Base-by-base conservation (phyloP, 2,797 vertebrate genomes). In the Molossus alvarezi region DNA sequence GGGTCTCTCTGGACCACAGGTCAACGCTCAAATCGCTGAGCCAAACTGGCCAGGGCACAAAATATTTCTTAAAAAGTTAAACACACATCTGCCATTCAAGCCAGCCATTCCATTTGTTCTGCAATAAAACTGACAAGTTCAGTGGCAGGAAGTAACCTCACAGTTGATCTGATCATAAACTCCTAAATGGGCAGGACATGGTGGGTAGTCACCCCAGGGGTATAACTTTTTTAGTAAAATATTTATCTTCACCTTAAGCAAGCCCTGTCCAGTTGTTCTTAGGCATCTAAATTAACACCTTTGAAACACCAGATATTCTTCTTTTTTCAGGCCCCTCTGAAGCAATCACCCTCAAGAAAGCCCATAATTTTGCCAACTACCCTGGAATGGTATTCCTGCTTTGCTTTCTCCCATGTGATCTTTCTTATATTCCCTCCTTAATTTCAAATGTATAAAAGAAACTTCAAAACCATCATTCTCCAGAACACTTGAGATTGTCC, bases 31-130 rank as follows among this genome's bases (percentile, higher is more conserved):
- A 33, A 33, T 33, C 2, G 33, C 33, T 33, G 33, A 33, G 33
- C 33, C 33, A 33, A 33, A 33, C 33, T 33, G 33, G 33, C 33
- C 33, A 33, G 33, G 33, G 33, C 37, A 93, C 81, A 90, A 91
- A 76, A 87, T 72, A 72, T 80, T 90, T 90, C 69, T 85, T 89
- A 8, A 76, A 73, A 95, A 64, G 37, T 60, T 60, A 91, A 88
- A 77, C 67, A 90, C n/a, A 20, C 17, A n/a, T 53, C 53, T 91
- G 37, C 64, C 45, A 62, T 71, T 33, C 81, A 76, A 76, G 27
- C 45, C 25, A 77, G 13, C 8, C 48, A 62, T 85, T 93, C 53
- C 45, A 76, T 83, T 51, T 65, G 27, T 53, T 65, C 27, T 53
- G 12, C 51, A 84, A 65, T 67, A 53, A 84, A 53, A 53, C 20